A percentile compares a stretch with the other conserved stretches of the same genome.
Evolutionary conservation across 2,888 invertebrate species (phyloP).

Genomic region (Muschampia plurimacula): DNA sequence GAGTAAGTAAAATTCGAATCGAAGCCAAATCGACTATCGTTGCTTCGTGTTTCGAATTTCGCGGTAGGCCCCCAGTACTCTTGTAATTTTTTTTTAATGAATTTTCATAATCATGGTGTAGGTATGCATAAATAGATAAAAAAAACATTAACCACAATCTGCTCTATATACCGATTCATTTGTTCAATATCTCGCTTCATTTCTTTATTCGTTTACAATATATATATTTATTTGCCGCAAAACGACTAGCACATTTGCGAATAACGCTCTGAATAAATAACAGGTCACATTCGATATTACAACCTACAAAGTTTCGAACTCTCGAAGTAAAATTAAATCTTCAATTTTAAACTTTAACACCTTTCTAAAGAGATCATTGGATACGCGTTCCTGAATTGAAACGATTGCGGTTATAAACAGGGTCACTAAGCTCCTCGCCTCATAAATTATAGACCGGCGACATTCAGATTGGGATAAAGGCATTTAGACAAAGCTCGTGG

Average conservation of each 20-base stretch:
- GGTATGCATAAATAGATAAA: too few species aligned
- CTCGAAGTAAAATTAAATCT: not conserved
- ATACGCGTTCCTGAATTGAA: slow-evolving; percentile 13
- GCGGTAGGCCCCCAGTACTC: too few species aligned
- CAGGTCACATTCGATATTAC: slow-evolving; percentile 51
- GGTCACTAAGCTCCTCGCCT: slow-evolving; percentile 58
- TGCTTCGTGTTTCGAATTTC: too few species aligned
- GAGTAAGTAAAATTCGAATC: too few species aligned
- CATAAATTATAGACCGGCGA: slow-evolving; percentile 75
- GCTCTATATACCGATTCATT: too few species aligned
- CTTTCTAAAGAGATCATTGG: not conserved
- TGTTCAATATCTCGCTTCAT: too few species aligned
- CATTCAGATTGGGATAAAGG: slow-evolving; percentile 68
- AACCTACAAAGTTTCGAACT: slow-evolving; percentile 55
- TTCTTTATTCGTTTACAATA: not conserved
- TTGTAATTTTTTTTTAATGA: too few species aligned
- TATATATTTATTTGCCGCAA: not conserved
- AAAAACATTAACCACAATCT: too few species aligned
- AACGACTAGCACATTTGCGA: slow-evolving; percentile 36
- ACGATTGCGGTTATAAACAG: slow-evolving; percentile 57
- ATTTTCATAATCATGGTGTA: too few species aligned
- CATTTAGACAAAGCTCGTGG: slow-evolving; percentile 59
- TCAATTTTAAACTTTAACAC: slow-evolving; percentile 17
- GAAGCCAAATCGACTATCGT: too few species aligned
- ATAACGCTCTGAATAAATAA: slow-evolving; percentile 48